Evolutionary conservation across 2,113 vertebrate genomes (phyloP).

Genomic region (Argyrosomus japonicus): DNA sequence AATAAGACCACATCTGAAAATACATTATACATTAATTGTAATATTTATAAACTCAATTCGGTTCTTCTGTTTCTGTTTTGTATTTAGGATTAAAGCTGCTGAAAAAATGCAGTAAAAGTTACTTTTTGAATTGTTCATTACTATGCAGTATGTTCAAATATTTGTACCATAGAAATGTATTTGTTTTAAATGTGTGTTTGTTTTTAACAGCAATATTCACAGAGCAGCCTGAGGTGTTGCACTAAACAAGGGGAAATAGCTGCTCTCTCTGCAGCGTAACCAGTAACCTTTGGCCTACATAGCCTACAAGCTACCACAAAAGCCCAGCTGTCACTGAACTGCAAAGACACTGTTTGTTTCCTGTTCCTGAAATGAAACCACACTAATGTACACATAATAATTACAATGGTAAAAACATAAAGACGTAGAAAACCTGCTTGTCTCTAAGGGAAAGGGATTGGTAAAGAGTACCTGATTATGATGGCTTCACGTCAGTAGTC

Average conservation of each 20-base stretch:
- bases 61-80: background rate
- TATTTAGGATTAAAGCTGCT: background rate
- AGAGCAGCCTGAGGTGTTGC: conserved; percentile 33
- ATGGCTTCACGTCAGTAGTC: conserved; percentile 44
- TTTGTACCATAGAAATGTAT: background rate
- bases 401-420: background rate
- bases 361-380: background rate
- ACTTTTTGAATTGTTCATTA: background rate
- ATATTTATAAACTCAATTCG: background rate
- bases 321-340: conserved; percentile 25
- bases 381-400: background rate
- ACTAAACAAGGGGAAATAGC: conserved; percentile 63
- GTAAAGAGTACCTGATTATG: conserved; percentile 67
- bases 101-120: background rate
- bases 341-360: background rate
- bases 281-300: conserved; percentile 81
- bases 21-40: background rate
- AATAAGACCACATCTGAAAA: background rate
- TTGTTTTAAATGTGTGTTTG: background rate
- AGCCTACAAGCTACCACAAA: conserved; percentile 41
- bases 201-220: conserved; percentile 9
- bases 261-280: conserved; percentile 29
- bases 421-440: background rate
- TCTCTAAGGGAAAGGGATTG: conserved; percentile 8
- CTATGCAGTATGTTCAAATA: background rate